Conservation (phyloP, 2,888 invertebrate species). For the Myopa tessellatipennis region DNA sequence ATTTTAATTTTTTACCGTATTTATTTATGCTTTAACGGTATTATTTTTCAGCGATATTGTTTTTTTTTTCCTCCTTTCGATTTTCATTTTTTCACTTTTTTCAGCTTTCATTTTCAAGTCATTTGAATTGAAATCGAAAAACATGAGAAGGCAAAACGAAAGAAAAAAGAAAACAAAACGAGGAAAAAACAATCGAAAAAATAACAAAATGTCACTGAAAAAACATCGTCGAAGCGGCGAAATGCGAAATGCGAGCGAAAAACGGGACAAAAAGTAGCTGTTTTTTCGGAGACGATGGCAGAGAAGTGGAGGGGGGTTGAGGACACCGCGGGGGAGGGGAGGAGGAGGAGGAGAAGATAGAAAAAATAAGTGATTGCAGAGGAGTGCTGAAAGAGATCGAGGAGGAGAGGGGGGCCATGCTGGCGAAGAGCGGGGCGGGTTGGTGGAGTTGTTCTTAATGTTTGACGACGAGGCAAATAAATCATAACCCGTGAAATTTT, state of each 20-base stretch:
- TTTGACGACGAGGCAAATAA: slow-evolving; percentile 19
- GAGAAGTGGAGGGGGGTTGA: too few species aligned
- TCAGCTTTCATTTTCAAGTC: too few species aligned
- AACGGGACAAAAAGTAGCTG: too few species aligned
- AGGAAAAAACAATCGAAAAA: neutral
- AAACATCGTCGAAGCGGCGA: too few species aligned
- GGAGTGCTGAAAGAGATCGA: neutral
- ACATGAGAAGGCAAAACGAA: too few species aligned
- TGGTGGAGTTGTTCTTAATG: too few species aligned
- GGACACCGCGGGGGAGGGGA: too few species aligned
- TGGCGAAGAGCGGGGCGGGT: neutral
- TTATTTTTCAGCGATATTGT: neutral
- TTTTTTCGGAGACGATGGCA: too few species aligned
- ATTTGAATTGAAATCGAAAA: too few species aligned
- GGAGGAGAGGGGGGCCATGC: neutral
- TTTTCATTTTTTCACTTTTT: too few species aligned
- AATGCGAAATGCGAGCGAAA: too few species aligned
- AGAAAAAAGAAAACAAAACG: too few species aligned
- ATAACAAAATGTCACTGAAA: neutral
- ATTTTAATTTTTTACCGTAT: slow-evolving; percentile 37
- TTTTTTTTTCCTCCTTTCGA: neutral
- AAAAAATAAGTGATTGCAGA: neutral
- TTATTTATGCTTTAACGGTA: slow-evolving; percentile 21
- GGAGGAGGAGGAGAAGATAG: neutral
- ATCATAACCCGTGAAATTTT: slow-evolving; percentile 34